Percentiles rank a stretch among this genome's conserved stretches.
Conservation (phyloP, 2,888 invertebrate species). For the Trisateles emortualis region DNA sequence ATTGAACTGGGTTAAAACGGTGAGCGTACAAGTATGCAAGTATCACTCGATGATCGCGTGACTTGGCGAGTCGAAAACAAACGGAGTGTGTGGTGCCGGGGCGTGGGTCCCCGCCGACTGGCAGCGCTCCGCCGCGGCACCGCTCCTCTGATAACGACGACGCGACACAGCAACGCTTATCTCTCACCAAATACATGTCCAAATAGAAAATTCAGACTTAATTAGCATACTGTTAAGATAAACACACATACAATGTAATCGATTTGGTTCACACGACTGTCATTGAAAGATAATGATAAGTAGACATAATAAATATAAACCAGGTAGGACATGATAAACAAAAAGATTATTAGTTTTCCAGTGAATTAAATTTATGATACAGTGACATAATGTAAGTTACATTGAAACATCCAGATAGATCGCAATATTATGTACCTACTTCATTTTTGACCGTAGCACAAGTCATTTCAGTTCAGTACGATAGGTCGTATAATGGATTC, state of each 20-base stretch:
- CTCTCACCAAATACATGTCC: slow-evolving; percentile 35
- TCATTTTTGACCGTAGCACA: not conserved
- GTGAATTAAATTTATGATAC: not conserved
- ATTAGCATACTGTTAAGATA: slow-evolving; percentile 36
- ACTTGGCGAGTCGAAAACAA: slow-evolving; percentile 5
- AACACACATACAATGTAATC: slow-evolving; percentile 22
- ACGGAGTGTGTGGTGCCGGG: slow-evolving; percentile 12
- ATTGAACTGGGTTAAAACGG: slow-evolving; percentile 23
- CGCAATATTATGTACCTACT: not conserved
- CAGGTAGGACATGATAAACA: slow-evolving; percentile 7
- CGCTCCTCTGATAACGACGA: slow-evolving; percentile 36
- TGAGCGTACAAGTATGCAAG: slow-evolving; percentile 6
- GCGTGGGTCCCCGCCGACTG: slow-evolving; percentile 37
- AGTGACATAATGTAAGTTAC: not conserved
- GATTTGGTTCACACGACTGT: not conserved
- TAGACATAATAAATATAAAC: slow-evolving; percentile 4
- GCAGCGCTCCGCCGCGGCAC: slow-evolving; percentile 34
- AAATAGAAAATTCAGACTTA: slow-evolving; percentile 25
- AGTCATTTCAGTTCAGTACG: no score
- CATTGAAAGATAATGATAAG: slow-evolving; percentile 8
- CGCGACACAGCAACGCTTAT: slow-evolving; percentile 34
- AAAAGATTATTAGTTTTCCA: not conserved
- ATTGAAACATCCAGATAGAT: not conserved
- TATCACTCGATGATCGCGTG: slow-evolving; percentile 17
- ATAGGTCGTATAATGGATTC: not conserved